phyloP scores from a whole-genome alignment of 2,797 vertebrate species.

The Neosalanx taihuensis region DNA sequence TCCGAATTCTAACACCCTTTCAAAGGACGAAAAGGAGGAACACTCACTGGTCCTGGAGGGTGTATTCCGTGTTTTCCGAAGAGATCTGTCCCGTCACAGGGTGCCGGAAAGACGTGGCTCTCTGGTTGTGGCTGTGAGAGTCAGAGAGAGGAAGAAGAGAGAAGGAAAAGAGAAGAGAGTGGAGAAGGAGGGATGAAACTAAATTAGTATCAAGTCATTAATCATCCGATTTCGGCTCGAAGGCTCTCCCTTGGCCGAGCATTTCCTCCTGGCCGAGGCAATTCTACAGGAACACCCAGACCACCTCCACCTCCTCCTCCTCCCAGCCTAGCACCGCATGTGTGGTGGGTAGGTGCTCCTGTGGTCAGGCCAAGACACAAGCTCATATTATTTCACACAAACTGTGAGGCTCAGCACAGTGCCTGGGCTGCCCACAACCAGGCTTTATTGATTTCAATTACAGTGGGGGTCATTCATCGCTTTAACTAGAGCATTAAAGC shows the following conservation, averaged over 20 bases:
- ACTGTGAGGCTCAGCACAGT: slow-evolving; percentile 55
- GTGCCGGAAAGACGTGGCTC: slow-evolving; percentile 89
- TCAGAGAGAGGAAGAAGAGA: slow-evolving; percentile 30
- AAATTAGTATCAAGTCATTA: slow-evolving; percentile 42
- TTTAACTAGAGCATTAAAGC: slow-evolving; percentile 65
- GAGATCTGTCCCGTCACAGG: slow-evolving; percentile 96
- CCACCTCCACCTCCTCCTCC: slow-evolving; percentile 38
- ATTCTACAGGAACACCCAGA: slow-evolving; percentile 39
- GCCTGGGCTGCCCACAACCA: slow-evolving; percentile 41
- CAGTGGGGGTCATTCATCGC: slow-evolving; percentile 57
- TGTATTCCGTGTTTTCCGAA: slow-evolving; percentile 92
- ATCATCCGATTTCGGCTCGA: slow-evolving; percentile 30
- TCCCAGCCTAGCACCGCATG: slow-evolving; percentile 41
- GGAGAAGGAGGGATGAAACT: slow-evolving; percentile 21
- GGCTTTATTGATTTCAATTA: slow-evolving; percentile 68
- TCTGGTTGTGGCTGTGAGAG: slow-evolving; percentile 89
- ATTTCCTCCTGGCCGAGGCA: slow-evolving; percentile 8
- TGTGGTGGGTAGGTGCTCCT: slow-evolving; percentile 28
- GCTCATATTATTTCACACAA: slow-evolving; percentile 58
- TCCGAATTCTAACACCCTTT: not conserved
- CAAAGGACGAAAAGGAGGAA: slow-evolving; percentile 22
- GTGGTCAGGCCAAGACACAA: slow-evolving; percentile 44
- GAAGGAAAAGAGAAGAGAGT: not conserved
- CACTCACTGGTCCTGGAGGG: slow-evolving; percentile 93
- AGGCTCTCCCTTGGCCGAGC: not conserved